These are phyloP conservation scores for Atta cephalotes DNA, from an alignment of 1,140 invertebrate species.

Conservation along the genomic window DNA sequence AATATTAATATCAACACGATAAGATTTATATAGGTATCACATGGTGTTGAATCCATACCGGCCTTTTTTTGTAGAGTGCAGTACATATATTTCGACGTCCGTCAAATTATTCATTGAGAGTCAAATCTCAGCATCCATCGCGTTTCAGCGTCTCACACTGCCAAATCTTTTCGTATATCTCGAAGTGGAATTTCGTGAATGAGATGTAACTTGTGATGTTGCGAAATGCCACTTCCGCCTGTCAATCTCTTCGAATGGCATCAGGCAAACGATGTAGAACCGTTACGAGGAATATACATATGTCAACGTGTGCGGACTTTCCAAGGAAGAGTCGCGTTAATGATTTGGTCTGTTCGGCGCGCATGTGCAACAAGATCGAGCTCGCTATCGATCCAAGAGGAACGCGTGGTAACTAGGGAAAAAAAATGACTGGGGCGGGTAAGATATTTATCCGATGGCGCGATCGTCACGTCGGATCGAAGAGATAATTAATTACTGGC, in stretches of 20 bases:
- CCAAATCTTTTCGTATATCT: slow-evolving; percentile 30
- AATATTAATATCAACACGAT: no score
- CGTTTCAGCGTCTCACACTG: slow-evolving; percentile 49
- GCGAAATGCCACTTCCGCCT: slow-evolving; percentile 47
- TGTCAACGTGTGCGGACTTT: slow-evolving; percentile 63
- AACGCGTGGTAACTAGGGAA: background rate
- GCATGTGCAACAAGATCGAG: slow-evolving; percentile 77
- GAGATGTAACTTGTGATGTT: slow-evolving; percentile 36
- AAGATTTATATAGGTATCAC: no score
- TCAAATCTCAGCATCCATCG: slow-evolving; percentile 3
- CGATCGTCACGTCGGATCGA: slow-evolving; percentile 40
- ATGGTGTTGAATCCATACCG: no score
- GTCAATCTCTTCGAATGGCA: slow-evolving; percentile 8
- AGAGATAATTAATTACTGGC: slow-evolving; percentile 63
- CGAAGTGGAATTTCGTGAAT: slow-evolving; percentile 33
- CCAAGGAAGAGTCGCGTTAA: slow-evolving; percentile 74
- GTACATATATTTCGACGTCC: background rate
- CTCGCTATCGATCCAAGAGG: slow-evolving; percentile 75
- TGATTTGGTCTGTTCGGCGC: slow-evolving; percentile 75
- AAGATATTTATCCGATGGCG: slow-evolving; percentile 60
- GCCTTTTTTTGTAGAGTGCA: no score
- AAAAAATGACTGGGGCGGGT: slow-evolving; percentile 13
- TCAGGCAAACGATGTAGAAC: background rate
- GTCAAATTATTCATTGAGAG: background rate
- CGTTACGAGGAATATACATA: slow-evolving; percentile 5